phyloP scores from a whole-genome alignment of 2,888 invertebrate species.

The Lamellibrachia columna region DNA sequence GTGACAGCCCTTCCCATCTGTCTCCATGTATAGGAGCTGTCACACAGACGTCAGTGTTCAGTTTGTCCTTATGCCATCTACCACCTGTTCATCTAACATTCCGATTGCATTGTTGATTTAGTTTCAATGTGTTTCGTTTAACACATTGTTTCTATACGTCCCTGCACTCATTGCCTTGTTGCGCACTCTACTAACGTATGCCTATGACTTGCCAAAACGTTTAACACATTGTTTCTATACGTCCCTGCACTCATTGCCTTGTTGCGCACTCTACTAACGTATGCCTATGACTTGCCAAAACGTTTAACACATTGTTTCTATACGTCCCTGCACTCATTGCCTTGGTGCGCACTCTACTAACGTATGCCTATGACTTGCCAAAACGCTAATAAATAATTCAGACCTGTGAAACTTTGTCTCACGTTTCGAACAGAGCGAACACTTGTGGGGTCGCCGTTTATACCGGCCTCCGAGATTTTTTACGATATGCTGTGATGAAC shows the following conservation, averaged over 20 bases:
- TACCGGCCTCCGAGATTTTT: not conserved
- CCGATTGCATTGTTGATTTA: not conserved
- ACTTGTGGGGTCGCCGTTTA: not conserved
- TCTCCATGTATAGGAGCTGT: not conserved
- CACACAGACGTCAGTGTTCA: no score
- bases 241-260: not conserved
- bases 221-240: not conserved
- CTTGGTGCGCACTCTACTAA: not conserved
- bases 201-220: not conserved
- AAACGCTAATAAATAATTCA: not conserved
- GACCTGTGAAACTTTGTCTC: not conserved
- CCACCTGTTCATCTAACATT: no score
- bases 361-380: not conserved
- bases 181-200: not conserved
- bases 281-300: not conserved
- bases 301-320: not conserved
- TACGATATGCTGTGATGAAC: not conserved
- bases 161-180: not conserved
- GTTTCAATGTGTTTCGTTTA: not conserved
- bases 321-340: not conserved
- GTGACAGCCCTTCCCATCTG: not conserved
- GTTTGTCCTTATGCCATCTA: no score
- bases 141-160: not conserved
- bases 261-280: not conserved
- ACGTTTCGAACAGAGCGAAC: not conserved